Conservation (phyloP, 2,113 vertebrate species). For the Microtus ochrogaster region DNA sequence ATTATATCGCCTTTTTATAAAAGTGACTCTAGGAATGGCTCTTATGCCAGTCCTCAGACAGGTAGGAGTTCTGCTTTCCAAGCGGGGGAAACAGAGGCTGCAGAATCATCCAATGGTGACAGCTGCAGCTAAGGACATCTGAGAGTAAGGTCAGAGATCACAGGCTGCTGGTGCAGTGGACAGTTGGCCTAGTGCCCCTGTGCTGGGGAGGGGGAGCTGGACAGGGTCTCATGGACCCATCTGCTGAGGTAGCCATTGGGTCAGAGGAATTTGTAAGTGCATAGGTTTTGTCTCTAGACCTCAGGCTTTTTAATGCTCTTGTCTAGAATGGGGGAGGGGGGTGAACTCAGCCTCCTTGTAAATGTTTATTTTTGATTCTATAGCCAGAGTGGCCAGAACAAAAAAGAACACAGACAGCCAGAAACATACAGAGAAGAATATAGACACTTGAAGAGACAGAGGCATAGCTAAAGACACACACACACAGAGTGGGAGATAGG, state of each 20-base stretch:
- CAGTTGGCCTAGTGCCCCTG: accelerated
- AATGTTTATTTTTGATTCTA: background rate
- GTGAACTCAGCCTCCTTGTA: background rate
- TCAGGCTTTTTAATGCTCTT: background rate
- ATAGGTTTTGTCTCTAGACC: background rate
- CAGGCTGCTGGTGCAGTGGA: accelerated
- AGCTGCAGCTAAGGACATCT: no score
- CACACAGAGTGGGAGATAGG: background rate
- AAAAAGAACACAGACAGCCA: background rate
- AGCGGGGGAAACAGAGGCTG: background rate
- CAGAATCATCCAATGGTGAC: accelerated
- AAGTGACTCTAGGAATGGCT: background rate
- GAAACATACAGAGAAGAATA: no score
- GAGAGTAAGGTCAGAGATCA: background rate
- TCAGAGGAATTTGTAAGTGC: accelerated
- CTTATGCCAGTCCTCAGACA: background rate
- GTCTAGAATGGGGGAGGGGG: accelerated
- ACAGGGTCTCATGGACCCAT: background rate
- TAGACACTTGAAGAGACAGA: background rate
- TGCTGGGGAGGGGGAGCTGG: background rate
- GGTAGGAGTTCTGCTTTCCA: background rate
- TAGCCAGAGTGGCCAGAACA: background rate
- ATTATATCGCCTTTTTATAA: accelerated
- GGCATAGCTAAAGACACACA: background rate
- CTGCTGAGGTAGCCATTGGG: accelerated